Base-by-base conservation (phyloP, 2,888 invertebrate genomes). In the Phengaris arion region DNA sequence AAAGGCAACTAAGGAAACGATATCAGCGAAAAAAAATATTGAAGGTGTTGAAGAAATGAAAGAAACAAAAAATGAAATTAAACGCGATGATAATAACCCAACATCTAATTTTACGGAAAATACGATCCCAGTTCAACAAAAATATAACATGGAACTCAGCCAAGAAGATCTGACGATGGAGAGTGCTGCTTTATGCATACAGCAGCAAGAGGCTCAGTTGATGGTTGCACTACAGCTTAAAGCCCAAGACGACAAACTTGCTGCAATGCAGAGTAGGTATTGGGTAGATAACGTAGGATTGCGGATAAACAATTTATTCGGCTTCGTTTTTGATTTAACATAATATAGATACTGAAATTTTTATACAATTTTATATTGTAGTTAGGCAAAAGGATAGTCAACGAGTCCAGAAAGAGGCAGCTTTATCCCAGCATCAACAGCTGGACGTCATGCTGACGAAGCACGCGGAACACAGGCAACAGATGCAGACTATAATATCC, bases 171-270 rank as follows among this genome's bases (percentile, higher is more conserved):
- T 95, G 68, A 91, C 94, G 13, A 87, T 93, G 51, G 94, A 95
- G 83, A 94, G 94, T 64, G 92, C 94, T 1, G 87, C 94, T 9
- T 83, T 95, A 51, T 94, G 94, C 76, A 85, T 95, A 77, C 95
- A 95, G 79, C 95, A 95, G 80, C 95, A 95, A 82, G 95, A 95
- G 84, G 94, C 95, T 0, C 95, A 95, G 80, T 80, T 95, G 70
- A 88, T 95, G 89, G 93, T 95, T 68, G 95, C 95, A 9, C 84
- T 95, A 79, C 95, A 95, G 79, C 84, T 95, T 75, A 95, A 95
- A 82, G 95, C 95, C 64, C 95, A 95, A 80, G 95, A 95, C 82
- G 95, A 95, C 80, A 94, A 92, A 82, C 86, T 95, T 55, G 90
- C 92, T 7, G 92, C 94, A 46, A 92, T 95, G 85, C 95, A 95